These are phyloP conservation scores for Holotrichia oblita DNA, from an alignment of 1,140 invertebrate species.

Conservation along the genomic window DNA sequence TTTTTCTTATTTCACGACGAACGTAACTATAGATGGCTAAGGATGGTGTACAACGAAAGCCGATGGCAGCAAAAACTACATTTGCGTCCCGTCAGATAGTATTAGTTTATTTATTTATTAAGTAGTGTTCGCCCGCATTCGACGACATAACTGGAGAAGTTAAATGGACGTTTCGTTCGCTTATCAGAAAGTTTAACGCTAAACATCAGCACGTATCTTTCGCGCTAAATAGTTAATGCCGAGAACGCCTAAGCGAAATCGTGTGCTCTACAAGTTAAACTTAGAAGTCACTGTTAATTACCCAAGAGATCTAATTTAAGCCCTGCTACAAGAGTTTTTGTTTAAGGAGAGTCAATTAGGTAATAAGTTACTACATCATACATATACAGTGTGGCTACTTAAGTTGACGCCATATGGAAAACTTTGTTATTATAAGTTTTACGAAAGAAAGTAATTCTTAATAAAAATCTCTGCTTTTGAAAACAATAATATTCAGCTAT, in stretches of 20 bases:
- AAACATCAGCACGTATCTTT: neutral
- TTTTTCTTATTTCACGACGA: neutral
- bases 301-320: too few relatives aligned
- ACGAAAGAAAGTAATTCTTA: too few relatives aligned
- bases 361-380: too few relatives aligned
- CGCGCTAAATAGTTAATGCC: constrained; percentile 1
- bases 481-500: too few relatives aligned
- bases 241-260: neutral
- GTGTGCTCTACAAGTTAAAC: too few relatives aligned
- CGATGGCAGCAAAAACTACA: neutral
- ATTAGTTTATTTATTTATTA: neutral
- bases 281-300: too few relatives aligned
- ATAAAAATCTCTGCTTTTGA: too few relatives aligned
- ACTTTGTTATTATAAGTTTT: too few relatives aligned
- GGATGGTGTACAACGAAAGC: neutral
- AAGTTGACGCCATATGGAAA: too few relatives aligned
- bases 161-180: neutral
- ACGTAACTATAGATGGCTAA: neutral
- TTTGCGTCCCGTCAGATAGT: neutral
- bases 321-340: too few relatives aligned
- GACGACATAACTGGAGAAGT: neutral
- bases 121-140: neutral
- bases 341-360: too few relatives aligned
- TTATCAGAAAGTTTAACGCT: neutral
- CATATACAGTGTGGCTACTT: too few relatives aligned